Conservation (phyloP, 2,113 vertebrate species). For the Antechinus stuartii region DNA sequence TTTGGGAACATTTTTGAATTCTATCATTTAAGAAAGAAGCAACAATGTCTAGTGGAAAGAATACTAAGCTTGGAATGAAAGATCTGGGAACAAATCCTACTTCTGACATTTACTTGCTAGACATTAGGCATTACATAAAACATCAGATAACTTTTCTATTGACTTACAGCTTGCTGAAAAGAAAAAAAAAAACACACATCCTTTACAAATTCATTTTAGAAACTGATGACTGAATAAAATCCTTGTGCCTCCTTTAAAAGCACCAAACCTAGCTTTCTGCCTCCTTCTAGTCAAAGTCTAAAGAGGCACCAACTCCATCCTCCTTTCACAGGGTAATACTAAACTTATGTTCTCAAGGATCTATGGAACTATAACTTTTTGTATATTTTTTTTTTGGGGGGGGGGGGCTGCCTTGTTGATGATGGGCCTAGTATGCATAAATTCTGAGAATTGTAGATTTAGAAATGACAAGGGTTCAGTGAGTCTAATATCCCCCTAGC, state of each 20-base stretch:
- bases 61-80: not conserved
- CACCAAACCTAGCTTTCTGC: not conserved
- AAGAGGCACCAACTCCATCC: not conserved
- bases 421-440: not conserved
- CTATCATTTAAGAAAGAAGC: not conserved
- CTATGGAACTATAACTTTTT: not conserved
- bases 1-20: not conserved
- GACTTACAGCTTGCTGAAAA: not conserved
- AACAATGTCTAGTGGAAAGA: not conserved
- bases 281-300: not conserved
- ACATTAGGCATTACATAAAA: not conserved
- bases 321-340: not conserved
- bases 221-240: constrained; percentile 17
- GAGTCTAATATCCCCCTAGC: not conserved
- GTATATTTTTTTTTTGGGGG: not conserved
- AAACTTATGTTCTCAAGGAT: not conserved
- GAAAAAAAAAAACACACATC: not conserved
- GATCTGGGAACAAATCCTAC: not conserved
- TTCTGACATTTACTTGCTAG: not conserved
- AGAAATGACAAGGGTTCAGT: not conserved
- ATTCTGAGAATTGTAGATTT: not conserved
- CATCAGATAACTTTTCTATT: not conserved
- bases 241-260: constrained; percentile 3
- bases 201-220: not conserved
- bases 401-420: not conserved